Evolutionary conservation across 2,888 invertebrate species (phyloP).

Genomic region (Sisyra nigra): DNA sequence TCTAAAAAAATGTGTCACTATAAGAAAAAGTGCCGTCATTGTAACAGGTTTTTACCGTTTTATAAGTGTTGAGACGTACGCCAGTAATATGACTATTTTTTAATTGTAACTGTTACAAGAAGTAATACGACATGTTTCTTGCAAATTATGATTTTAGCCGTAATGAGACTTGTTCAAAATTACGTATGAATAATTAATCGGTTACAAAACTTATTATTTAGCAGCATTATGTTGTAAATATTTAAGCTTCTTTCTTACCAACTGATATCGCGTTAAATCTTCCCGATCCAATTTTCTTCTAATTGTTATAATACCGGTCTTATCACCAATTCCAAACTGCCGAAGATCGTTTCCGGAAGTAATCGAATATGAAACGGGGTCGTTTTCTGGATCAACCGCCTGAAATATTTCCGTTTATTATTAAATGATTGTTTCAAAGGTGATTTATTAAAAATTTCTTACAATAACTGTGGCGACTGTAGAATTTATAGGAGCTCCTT

Average conservation of each 20-base stretch:
- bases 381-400: constrained; percentile 82
- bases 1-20: constrained; percentile 2
- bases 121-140: too few species aligned
- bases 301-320: constrained; percentile 77
- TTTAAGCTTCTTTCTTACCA: too few species aligned
- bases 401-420: constrained; percentile 19
- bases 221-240: too few species aligned
- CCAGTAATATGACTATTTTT: not conserved
- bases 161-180: too few species aligned
- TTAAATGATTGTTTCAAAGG: constrained; percentile 2
- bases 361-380: constrained; percentile 71
- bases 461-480: constrained; percentile 65
- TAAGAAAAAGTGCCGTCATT: constrained; percentile 7
- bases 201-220: too few species aligned
- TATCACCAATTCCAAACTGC: constrained; percentile 72
- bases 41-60: constrained; percentile 4
- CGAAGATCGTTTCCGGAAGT: constrained; percentile 78
- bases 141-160: too few species aligned
- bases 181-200: too few species aligned
- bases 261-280: constrained; percentile 72
- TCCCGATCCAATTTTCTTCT: constrained; percentile 74
- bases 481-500: constrained; percentile 77
- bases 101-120: constrained; percentile 1
- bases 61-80: too few species aligned
- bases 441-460: constrained; percentile 17